These are phyloP conservation scores for Imbricaverruca yamaguchii DNA, from an alignment of 2,888 invertebrate genomes.

Conservation along the genomic window DNA sequence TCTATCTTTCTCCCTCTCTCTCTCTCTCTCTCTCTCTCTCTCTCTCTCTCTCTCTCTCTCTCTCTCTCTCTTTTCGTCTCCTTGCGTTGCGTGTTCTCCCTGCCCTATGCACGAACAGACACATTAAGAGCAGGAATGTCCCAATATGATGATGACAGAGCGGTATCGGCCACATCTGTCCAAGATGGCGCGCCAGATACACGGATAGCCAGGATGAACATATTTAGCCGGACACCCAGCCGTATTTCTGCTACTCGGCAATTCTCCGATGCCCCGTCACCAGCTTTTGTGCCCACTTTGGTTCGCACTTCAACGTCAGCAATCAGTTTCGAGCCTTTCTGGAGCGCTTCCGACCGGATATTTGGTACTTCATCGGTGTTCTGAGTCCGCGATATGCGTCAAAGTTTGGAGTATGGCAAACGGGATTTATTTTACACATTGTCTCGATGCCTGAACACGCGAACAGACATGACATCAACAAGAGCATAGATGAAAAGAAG, in stretches of 20 bases:
- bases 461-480: constrained; percentile 22
- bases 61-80: background rate
- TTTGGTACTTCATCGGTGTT: background rate
- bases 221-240: background rate
- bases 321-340: background rate
- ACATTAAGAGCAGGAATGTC: background rate
- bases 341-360: background rate
- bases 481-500: constrained; percentile 13
- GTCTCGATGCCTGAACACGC: constrained; percentile 21
- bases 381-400: too few relatives aligned
- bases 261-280: background rate
- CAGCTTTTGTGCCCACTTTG: background rate
- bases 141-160: background rate
- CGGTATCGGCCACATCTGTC: background rate
- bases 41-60: background rate
- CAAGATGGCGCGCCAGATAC: background rate
- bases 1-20: background rate
- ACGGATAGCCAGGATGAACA: background rate
- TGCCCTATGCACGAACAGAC: background rate
- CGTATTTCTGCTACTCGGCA: background rate
- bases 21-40: background rate
- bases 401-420: constrained; percentile 13
- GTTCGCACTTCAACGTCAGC: background rate
- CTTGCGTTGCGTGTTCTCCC: background rate
- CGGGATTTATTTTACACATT: constrained; percentile 21